Evolutionary conservation across 2,888 invertebrate species (phyloP), one percentile per base, ranked within the genome.

Genomic region (Pogonocherus hispidulus): DNA sequence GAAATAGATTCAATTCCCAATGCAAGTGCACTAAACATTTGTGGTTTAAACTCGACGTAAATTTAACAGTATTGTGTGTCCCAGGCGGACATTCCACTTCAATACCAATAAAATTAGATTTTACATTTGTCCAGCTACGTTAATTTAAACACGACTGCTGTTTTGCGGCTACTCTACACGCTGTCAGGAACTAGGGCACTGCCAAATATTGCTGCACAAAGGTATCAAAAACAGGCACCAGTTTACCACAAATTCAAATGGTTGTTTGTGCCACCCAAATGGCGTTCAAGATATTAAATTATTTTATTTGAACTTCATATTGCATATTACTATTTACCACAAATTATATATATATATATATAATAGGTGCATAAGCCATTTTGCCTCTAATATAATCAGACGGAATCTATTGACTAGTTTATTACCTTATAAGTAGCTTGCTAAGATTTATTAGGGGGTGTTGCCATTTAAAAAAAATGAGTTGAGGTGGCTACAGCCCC

Each of bases 51-150:
- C n/a, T 41, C 41, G 16, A 41, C 41, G 41, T 41, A 41, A 41
- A 41, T 41, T 41, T 14, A 41, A 41, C 41, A 5, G 41, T 41
- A 41, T 41, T 41, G 41, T 41, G 41, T 41, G 41, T 41, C 41
- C 41, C 41, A 41, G 3, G 41, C 41, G 41, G 41, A 41, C 41
- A 41, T 41, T 41, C 41, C 41, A 41, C 14, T 41, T 41, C 41
- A 41, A 41, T 41, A 41, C 41, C 41, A 41, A 41, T 41, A 41
- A 41, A 41, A 41, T 41, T 41, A 41, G 41, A 41, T 41, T 41
- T 41, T 41, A 41, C 41, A 41, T 41, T 41, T 41, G 41, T 41
- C 41, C 41, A 16, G 41, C 14, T 14, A 41, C 41, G 41, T 41
- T 41, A 41, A 41, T 41, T 41, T 41, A 41, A 41, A 41, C 41